A percentile compares a stretch with the other conserved stretches of the same genome.
These are phyloP conservation scores for Neoascia interrupta DNA, from an alignment of 2,888 invertebrate species.

Conservation along the genomic window DNA sequence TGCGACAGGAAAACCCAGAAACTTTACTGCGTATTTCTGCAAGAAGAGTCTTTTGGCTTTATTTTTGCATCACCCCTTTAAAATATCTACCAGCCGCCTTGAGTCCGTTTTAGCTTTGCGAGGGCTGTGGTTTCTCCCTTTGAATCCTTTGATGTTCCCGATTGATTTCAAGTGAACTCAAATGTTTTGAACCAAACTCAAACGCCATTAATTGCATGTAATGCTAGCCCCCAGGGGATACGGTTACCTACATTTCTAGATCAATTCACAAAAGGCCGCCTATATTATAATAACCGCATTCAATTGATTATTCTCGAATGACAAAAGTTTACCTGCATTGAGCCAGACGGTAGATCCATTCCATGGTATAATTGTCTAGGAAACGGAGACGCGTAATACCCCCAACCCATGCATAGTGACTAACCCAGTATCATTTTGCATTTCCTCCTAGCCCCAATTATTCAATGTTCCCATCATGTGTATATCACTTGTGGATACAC, in stretches of 20 bases:
- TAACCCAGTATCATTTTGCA: slow-evolving; percentile 39
- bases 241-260: slow-evolving; percentile 50
- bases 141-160: too few species aligned
- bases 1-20: too few species aligned
- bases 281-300: slow-evolving; percentile 54
- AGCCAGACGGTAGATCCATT: slow-evolving; percentile 12
- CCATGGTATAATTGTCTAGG: slow-evolving; percentile 33
- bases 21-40: too few species aligned
- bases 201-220: too few species aligned
- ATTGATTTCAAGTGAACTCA: too few species aligned
- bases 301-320: slow-evolving; percentile 32
- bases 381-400: too few species aligned
- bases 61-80: too few species aligned
- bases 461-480: slow-evolving; percentile 34
- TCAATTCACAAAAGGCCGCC: slow-evolving; percentile 45
- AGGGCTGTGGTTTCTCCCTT: too few species aligned
- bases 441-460: slow-evolving; percentile 62
- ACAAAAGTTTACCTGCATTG: slow-evolving; percentile 35
- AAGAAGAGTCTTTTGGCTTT: too few species aligned
- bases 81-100: too few species aligned
- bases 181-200: too few species aligned
- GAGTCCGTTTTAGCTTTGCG: too few species aligned
- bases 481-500: slow-evolving; percentile 9
- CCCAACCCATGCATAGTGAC: slow-evolving; percentile 1
- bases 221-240: slow-evolving; percentile 6